Conservation (phyloP, 2,113 vertebrate genomes). For the Mesitornis unicolor region DNA sequence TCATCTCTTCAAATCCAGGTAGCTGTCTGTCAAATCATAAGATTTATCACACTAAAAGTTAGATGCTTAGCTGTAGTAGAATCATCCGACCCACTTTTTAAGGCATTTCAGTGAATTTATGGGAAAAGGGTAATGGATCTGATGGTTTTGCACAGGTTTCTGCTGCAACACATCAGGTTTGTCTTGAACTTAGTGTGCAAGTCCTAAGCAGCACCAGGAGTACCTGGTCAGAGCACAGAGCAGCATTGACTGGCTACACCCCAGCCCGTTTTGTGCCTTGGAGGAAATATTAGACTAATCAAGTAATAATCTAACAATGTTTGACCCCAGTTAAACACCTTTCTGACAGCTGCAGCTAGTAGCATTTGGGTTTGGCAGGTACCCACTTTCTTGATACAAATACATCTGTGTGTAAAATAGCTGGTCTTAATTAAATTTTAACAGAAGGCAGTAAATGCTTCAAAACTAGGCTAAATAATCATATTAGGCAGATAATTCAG, state of each 20-base stretch:
- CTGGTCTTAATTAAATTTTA: conserved; percentile 10
- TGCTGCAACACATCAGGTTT: background rate
- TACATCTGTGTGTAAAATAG: background rate
- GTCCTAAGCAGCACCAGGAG: background rate
- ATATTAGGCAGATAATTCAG: background rate
- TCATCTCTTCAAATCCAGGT: conserved; percentile 49
- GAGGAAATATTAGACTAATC: background rate
- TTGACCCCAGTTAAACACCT: background rate
- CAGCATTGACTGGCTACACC: background rate
- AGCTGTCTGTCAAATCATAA: conserved; percentile 47
- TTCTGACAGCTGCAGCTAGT: background rate
- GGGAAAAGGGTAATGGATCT: background rate
- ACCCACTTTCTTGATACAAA: background rate
- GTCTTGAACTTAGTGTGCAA: background rate
- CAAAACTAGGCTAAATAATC: background rate
- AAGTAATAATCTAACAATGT: background rate
- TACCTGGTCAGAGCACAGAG: background rate
- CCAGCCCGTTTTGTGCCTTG: background rate
- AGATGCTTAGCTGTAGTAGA: background rate
- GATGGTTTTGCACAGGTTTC: background rate
- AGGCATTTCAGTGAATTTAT: background rate
- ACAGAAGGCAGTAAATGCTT: background rate
- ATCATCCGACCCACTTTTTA: background rate
- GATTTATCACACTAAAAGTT: background rate
- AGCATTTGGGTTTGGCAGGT: background rate